phyloP scores from a whole-genome alignment of 2,113 vertebrate genomes.

The Lepidothrix coronata region DNA sequence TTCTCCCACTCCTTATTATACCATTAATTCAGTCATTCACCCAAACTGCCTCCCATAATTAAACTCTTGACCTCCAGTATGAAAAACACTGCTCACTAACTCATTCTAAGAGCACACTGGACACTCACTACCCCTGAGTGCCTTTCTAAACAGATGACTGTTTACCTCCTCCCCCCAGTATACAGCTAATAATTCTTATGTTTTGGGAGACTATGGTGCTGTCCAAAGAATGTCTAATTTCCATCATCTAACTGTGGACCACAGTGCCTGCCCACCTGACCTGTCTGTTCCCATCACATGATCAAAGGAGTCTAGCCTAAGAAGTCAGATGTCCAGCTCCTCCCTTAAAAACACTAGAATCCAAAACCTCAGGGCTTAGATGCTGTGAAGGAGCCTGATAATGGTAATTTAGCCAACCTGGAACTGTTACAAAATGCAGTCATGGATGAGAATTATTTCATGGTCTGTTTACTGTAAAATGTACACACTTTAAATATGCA shows the following conservation, averaged over 20 bases:
- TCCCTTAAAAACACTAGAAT: not conserved
- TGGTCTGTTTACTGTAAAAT: not conserved
- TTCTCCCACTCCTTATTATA: not conserved
- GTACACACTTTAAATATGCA: not conserved
- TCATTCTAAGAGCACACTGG: not conserved
- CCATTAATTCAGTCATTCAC: not conserved
- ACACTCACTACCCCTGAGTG: not conserved
- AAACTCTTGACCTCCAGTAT: not conserved
- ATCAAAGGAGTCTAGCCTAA: not conserved
- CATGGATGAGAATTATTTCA: not conserved
- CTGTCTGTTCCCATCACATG: accelerated
- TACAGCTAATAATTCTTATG: not conserved
- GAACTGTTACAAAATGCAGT: not conserved
- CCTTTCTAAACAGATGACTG: not conserved
- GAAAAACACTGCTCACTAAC: not conserved
- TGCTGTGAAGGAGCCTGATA: not conserved
- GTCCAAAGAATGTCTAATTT: not conserved
- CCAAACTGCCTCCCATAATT: not conserved
- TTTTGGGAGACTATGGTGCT: not conserved
- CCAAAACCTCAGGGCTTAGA: not conserved
- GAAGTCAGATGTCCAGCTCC: not conserved
- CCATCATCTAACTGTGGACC: not conserved
- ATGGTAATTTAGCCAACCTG: not conserved
- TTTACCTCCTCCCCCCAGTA: not conserved
- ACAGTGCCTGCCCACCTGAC: not conserved